Base-by-base conservation (phyloP, 1,140 invertebrate species). In the Goniozus legneri region DNA sequence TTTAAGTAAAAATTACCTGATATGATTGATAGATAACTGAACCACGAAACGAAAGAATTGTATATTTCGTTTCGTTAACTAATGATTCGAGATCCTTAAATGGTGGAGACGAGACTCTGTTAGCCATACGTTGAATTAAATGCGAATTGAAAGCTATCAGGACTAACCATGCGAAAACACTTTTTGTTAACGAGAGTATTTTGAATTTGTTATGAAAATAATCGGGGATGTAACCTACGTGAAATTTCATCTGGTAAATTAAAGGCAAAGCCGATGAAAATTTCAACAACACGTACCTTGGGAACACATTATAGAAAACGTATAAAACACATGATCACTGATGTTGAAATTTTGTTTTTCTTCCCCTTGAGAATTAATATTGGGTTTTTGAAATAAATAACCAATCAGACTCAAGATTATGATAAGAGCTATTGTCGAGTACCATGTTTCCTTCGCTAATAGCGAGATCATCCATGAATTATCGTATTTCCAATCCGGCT, bases 301-400 rank as follows among this genome's bases (percentile, higher is more conserved):
- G 8, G 33, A 27, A 30, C 48, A 56, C 35, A 64, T 44, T 3
- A 58, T 41, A 1, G 50, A 51, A 15, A 58, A 42, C 0, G 62
- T 60, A 31, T 58, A 54, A 21, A 65, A 58, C 19, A 63, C 22
- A 37, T 68, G 58, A 54, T 68, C 65, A 27, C 45, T 38, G 8
- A 65, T 27, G 40, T 19, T 50, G n/a, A 27, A 58, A 14, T 54
- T 3, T 14, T 32, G 21, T 19, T 19, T 34, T 15, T 35, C 52
- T 13, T 41, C 22, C 1, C 19, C 22, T 3, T 31, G 39, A 1
- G 16, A 31, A 10, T 36, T 31, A 12, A 10, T 35, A 10, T 1
- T 36, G 32, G 24, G 24, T 52, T 47, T 56, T 27, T 62, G 54
- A 3, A 48, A 47, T 6, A 51, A 22, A 22, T 56, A 65, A 1